Conservation (phyloP, 2,888 invertebrate genomes). For the Monopis laevigella region DNA sequence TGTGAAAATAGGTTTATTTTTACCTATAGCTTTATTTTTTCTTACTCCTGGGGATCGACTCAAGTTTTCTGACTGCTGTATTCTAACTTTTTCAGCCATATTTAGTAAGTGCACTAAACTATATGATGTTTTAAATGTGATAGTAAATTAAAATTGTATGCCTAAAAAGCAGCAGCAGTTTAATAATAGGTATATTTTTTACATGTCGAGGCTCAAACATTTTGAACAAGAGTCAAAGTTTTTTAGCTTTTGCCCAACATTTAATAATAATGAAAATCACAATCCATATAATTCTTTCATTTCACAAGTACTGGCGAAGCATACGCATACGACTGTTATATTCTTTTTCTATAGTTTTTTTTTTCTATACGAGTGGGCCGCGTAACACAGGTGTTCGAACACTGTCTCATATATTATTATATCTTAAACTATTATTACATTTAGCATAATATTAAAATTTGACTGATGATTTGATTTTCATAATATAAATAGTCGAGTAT, state of each 20-base stretch:
- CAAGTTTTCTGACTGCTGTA: too few relatives aligned
- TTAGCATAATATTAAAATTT: conserved; percentile 11
- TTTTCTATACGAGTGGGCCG: conserved; percentile 33
- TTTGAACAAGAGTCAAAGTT: conserved; percentile 23
- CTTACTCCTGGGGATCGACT: too few relatives aligned
- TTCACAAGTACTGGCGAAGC: conserved; percentile 10
- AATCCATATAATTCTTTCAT: conserved; percentile 34
- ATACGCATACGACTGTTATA: conserved; percentile 20
- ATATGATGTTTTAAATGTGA: too few relatives aligned
- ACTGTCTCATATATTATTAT: conserved; percentile 30
- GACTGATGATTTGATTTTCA: conserved; percentile 9
- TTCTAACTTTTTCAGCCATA: too few relatives aligned
- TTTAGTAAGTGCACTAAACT: too few relatives aligned
- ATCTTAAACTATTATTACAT: conserved; percentile 8
- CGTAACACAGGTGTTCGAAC: conserved; percentile 61
- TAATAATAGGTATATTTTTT: too few relatives aligned
- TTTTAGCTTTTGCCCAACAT: conserved; percentile 23
- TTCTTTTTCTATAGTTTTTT: conserved; percentile 25
- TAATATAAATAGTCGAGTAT: too few relatives aligned
- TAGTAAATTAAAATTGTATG: too few relatives aligned
- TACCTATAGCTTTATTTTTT: too few relatives aligned
- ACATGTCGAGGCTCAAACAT: too few relatives aligned
- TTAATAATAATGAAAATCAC: conserved; percentile 18
- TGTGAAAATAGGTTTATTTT: too few relatives aligned
- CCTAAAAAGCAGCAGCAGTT: too few relatives aligned